phyloP scores from a whole-genome alignment of 2,797 vertebrate genomes.

The Philypnodon macrostomus region DNA sequence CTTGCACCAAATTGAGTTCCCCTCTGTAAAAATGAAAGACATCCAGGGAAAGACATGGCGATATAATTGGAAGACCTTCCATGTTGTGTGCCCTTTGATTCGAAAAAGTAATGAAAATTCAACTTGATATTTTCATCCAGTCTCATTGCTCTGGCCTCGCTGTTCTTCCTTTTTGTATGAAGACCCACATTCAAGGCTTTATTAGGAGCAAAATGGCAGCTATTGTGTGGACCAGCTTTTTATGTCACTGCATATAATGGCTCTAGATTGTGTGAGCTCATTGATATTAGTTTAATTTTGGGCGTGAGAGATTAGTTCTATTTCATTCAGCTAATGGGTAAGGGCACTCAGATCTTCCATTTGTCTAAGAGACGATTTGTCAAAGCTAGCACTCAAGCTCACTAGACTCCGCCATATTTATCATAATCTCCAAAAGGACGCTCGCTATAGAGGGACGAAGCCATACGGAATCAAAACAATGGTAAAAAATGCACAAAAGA shows the following conservation, averaged over 20 bases:
- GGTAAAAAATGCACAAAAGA: too few species aligned
- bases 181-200: constrained; percentile 15
- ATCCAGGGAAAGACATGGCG: constrained; percentile 42
- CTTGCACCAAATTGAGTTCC: constrained; percentile 67
- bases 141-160: constrained; percentile 9
- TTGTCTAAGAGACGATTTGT: constrained; percentile 42
- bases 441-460: neutral
- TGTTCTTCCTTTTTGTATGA: constrained; percentile 1
- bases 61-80: constrained; percentile 55
- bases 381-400: constrained; percentile 48
- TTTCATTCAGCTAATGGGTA: constrained; percentile 46
- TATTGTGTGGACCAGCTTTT: constrained; percentile 27
- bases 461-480: too few species aligned
- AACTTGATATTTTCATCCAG: constrained; percentile 55
- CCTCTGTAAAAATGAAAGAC: constrained; percentile 55
- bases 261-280: constrained; percentile 38
- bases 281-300: constrained; percentile 43
- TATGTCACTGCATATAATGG: constrained; percentile 41
- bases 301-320: constrained; percentile 46
- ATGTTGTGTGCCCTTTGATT: constrained; percentile 64
- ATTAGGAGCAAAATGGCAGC: constrained; percentile 24
- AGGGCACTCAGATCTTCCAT: constrained; percentile 40
- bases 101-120: constrained; percentile 64
- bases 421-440: constrained; percentile 26
- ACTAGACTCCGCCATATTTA: constrained; percentile 36